Conservation (phyloP, 2,113 vertebrate species). For the Psettodes erumei region DNA sequence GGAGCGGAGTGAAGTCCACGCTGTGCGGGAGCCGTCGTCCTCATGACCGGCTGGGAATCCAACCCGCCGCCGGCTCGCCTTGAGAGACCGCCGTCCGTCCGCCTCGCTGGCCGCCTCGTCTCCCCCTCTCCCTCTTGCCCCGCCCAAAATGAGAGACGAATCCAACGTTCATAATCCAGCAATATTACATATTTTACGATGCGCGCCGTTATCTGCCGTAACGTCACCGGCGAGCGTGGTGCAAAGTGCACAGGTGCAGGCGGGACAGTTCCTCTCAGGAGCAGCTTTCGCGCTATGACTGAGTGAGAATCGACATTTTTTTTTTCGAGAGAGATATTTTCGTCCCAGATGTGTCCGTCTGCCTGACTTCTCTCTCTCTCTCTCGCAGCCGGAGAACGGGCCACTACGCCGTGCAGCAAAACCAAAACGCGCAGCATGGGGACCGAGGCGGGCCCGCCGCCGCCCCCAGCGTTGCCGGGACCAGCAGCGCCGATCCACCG, state of each 20-base stretch:
- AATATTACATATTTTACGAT: constrained; percentile 31
- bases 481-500: not conserved
- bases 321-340: no score
- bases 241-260: constrained; percentile 15
- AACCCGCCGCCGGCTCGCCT: constrained; percentile 15
- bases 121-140: not conserved
- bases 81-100: constrained; percentile 7
- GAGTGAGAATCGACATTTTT: no score
- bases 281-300: not conserved
- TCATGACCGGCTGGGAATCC: constrained; percentile 46
- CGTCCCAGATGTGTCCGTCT: not conserved
- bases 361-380: not conserved
- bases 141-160: not conserved
- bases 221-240: constrained; percentile 8
- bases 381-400: constrained; percentile 66
- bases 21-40: constrained; percentile 14
- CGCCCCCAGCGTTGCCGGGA: not conserved
- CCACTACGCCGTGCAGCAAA: constrained; percentile 70
- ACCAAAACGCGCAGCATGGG: constrained; percentile 42
- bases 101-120: constrained; percentile 24
- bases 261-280: not conserved
- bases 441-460: constrained; percentile 25
- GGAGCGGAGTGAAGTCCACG: not conserved
- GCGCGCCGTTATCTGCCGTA: not conserved
- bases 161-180: not conserved